Evolutionary conservation across 2,888 invertebrate species (phyloP).

Genomic region (Coronaproctus castanopsis): DNA sequence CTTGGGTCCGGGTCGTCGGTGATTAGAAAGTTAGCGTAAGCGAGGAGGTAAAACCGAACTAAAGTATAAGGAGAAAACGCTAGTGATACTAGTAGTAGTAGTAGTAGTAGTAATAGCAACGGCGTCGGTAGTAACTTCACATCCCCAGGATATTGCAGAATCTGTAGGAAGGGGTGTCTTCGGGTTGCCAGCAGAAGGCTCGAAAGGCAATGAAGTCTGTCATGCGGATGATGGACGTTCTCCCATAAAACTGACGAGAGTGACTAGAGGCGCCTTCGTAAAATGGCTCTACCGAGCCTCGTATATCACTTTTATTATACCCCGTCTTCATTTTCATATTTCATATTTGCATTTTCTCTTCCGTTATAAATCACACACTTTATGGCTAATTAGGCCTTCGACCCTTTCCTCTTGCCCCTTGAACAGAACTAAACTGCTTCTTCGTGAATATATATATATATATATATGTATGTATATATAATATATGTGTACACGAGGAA

Average conservation of each 20-base stretch:
- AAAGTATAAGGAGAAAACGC: no score
- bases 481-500: no score
- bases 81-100: no score
- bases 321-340: slow-evolving; percentile 42
- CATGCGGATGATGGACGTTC: slow-evolving; percentile 47
- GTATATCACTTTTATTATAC: slow-evolving; percentile 63
- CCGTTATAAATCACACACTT: slow-evolving; percentile 42
- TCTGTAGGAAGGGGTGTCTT: no score
- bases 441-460: no score
- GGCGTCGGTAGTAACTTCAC: no score
- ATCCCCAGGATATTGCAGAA: no score
- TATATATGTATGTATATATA: no score
- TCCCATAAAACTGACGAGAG: slow-evolving; percentile 50
- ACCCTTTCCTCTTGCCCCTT: slow-evolving; percentile 14
- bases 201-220: slow-evolving; percentile 36
- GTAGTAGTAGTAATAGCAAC: no score
- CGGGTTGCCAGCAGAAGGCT: no score
- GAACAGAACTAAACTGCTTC: slow-evolving; percentile 15
- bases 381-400: slow-evolving; percentile 39
- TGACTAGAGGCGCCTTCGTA: slow-evolving; percentile 42
- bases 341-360: slow-evolving; percentile 30
- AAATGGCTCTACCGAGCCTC: slow-evolving; percentile 54
- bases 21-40: slow-evolving; percentile 12
- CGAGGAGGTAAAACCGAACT: no score
- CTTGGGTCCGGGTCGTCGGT: no score